A percentile compares a stretch with the other conserved stretches of the same genome.
Conservation (phyloP, 2,888 invertebrate genomes). For the Acrocera orbiculus region DNA sequence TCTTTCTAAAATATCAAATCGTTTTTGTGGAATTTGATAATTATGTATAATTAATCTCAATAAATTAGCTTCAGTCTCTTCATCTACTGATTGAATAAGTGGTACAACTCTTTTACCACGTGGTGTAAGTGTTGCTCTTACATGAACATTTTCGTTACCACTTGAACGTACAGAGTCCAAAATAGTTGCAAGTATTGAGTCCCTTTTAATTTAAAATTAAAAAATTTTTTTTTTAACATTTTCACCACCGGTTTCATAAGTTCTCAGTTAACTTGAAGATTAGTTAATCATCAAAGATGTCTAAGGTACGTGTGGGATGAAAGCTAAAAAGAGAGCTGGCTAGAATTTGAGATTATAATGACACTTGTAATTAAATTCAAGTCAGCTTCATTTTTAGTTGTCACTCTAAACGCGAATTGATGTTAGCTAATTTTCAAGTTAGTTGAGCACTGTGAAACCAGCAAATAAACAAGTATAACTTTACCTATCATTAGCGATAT, state of each 20-base stretch:
- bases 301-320: no score
- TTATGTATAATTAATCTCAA: conserved; percentile 39
- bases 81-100: conserved; percentile 76
- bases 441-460: no score
- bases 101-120: conserved; percentile 81
- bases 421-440: no score
- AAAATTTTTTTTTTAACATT: no score
- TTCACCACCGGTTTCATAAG: no score
- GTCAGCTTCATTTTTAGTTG: no score
- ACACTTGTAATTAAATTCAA: no score
- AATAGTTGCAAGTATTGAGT: conserved; percentile 84
- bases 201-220: conserved; percentile 39
- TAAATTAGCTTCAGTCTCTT: conserved; percentile 88
- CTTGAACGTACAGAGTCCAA: conserved; percentile 93
- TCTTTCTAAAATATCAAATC: conserved; percentile 68
- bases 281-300: no score
- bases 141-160: conserved; percentile 92
- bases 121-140: conserved; percentile 68
- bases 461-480: no score
- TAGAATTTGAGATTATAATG: not conserved
- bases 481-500: conserved; percentile 80
- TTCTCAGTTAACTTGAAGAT: no score
- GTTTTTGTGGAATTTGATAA: conserved; percentile 34
- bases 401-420: no score
- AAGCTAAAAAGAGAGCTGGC: no score